These are phyloP conservation scores for Garrulus glandarius DNA, from an alignment of 2,797 vertebrate genomes.

Conservation along the genomic window DNA sequence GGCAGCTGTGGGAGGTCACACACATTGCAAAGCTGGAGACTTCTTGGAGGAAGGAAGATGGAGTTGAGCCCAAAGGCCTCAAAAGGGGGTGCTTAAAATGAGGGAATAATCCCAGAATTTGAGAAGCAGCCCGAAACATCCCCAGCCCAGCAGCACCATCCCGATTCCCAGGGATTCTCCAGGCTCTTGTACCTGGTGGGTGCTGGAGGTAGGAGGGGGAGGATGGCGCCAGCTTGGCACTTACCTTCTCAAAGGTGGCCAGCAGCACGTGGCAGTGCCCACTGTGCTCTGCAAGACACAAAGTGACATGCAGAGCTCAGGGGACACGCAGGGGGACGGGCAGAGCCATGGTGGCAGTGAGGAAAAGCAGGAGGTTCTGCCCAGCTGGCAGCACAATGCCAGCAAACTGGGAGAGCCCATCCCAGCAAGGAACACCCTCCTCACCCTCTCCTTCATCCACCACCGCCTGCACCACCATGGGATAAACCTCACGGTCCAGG, in stretches of 20 bases:
- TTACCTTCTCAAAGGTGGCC: constrained; percentile 96
- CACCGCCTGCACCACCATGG: constrained; percentile 95
- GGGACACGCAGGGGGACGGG: accelerated
- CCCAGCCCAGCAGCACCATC: neutral
- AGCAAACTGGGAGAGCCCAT: neutral
- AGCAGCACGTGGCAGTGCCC: constrained; percentile 94
- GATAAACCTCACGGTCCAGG: constrained; percentile 92
- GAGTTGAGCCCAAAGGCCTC: neutral
- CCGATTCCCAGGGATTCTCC: accelerated
- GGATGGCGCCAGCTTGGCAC: neutral
- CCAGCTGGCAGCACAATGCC: neutral
- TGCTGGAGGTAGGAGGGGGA: neutral
- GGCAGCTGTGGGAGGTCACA: neutral
- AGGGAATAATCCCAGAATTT: neutral
- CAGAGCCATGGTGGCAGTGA: accelerated
- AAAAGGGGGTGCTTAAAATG: neutral
- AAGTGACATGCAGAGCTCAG: neutral
- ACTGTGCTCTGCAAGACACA: constrained; percentile 84
- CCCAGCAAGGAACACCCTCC: neutral
- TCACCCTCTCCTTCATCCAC: constrained; percentile 94
- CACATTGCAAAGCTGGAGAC: neutral
- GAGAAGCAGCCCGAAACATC: neutral
- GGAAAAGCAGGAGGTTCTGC: neutral
- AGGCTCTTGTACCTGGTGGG: accelerated
- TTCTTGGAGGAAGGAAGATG: neutral